Percentiles rank a stretch among this genome's conserved stretches.
Conservation (phyloP, 2,797 vertebrate species). For the Denticeps clupeoides region DNA sequence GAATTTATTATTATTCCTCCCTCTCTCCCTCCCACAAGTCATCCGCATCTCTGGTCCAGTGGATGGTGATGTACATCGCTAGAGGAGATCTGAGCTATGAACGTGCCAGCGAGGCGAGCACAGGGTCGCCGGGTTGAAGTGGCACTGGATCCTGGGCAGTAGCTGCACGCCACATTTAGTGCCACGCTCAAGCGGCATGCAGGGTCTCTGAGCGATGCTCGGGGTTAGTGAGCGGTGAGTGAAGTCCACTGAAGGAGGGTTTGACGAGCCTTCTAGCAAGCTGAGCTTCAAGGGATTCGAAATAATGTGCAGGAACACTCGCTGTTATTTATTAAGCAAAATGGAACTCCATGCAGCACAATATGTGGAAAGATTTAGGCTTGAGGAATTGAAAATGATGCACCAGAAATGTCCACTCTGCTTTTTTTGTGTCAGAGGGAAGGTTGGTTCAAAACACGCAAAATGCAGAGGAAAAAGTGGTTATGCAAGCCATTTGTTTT, state of each 20-base stretch:
- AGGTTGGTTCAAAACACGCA: not conserved
- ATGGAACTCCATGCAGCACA: too few species aligned
- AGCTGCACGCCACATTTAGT: conserved; percentile 1
- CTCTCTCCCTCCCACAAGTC: too few species aligned
- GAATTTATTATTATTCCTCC: conserved; percentile 26
- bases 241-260: not conserved
- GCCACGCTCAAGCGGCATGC: not conserved
- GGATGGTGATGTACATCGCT: not conserved
- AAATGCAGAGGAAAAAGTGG: not conserved
- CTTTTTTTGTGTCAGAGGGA: conserved; percentile 2
- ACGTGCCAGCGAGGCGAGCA: not conserved
- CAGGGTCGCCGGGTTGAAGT: not conserved
- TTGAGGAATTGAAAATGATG: too few species aligned
- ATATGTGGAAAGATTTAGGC: too few species aligned
- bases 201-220: conserved; percentile 5
- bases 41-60: too few species aligned
- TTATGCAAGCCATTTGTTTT: conserved; percentile 17
- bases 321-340: too few species aligned
- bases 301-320: too few species aligned
- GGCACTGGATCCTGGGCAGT: not conserved
- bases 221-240: not conserved
- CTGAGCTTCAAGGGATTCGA: too few species aligned
- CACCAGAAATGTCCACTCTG: too few species aligned
- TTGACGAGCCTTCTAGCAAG: too few species aligned
- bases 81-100: too few species aligned